A percentile compares a stretch with the other conserved stretches of the same genome.
Evolutionary conservation across 2,888 invertebrate species (phyloP).

Genomic region (Agrotis puta): DNA sequence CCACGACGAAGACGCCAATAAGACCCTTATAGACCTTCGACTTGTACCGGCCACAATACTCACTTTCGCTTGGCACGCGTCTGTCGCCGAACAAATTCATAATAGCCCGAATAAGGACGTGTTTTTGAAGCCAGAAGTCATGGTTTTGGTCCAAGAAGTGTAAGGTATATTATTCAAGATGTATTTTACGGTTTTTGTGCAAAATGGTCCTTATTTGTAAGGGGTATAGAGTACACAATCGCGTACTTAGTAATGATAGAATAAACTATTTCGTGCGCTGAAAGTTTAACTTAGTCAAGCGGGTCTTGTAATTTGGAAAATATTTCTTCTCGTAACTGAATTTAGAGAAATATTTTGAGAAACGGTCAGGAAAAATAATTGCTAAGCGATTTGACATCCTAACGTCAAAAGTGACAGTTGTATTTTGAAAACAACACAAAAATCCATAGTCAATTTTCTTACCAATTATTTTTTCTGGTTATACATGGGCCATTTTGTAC

Average conservation of each 20-base stretch:
- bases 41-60: constrained; percentile 96
- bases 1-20: constrained; percentile 92
- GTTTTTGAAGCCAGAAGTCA: constrained; percentile 95
- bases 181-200: constrained; percentile 27
- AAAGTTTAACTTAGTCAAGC: neutral
- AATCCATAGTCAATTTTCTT: neutral
- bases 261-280: neutral
- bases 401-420: neutral
- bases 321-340: neutral
- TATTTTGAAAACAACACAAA: neutral
- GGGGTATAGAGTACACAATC: constrained; percentile 18
- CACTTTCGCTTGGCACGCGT: constrained; percentile 93
- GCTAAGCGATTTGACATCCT: neutral
- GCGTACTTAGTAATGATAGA: too few species aligned
- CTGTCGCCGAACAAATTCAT: constrained; percentile 87
- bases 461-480: neutral
- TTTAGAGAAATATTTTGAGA: neutral
- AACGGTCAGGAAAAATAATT: neutral
- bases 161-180: constrained; percentile 69
- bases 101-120: constrained; percentile 90
- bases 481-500: constrained; percentile 42
- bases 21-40: constrained; percentile 94
- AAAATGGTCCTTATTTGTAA: constrained; percentile 34
- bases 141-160: constrained; percentile 92
- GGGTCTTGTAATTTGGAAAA: neutral